Percentiles rank a stretch among this genome's conserved stretches.
Conservation (phyloP, 1,140 invertebrate genomes). For the Parapsyche elsis region DNA sequence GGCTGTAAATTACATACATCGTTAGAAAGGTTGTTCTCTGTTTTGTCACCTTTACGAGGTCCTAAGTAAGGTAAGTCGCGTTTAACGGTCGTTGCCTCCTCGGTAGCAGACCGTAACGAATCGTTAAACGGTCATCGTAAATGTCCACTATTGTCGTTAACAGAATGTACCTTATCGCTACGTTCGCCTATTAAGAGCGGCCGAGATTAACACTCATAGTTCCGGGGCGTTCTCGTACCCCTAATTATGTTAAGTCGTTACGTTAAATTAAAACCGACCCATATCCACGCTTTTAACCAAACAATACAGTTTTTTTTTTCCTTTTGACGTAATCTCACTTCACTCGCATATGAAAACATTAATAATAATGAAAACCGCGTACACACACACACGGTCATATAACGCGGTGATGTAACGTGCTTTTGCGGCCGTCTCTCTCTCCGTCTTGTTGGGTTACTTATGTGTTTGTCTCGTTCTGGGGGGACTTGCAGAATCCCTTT, state of each 20-base stretch:
- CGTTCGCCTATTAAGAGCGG: constrained; percentile 5
- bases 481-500: constrained; percentile 28
- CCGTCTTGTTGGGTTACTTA: neutral
- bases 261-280: too few relatives aligned
- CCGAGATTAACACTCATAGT: neutral
- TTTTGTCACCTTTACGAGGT: constrained; percentile 35
- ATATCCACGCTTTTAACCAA: too few relatives aligned
- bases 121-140: constrained; percentile 32
- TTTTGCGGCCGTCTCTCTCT: neutral
- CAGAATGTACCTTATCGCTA: constrained; percentile 7
- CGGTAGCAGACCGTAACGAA: constrained; percentile 20
- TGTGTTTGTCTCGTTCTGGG: neutral
- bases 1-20: neutral
- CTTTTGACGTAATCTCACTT: too few relatives aligned
- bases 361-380: constrained; percentile 10
- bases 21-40: neutral
- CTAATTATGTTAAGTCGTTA: too few relatives aligned
- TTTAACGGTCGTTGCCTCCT: constrained; percentile 7
- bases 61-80: neutral
- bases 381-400: neutral
- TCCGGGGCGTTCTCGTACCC: too few relatives aligned
- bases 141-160: constrained; percentile 30
- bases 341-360: constrained; percentile 12
- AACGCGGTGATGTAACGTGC: neutral
- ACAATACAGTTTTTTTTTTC: too few relatives aligned